Percentiles rank a stretch among this genome's conserved stretches.
phyloP scores from a whole-genome alignment of 2,797 vertebrate species.

The Brachyrhaphis roseni region DNA sequence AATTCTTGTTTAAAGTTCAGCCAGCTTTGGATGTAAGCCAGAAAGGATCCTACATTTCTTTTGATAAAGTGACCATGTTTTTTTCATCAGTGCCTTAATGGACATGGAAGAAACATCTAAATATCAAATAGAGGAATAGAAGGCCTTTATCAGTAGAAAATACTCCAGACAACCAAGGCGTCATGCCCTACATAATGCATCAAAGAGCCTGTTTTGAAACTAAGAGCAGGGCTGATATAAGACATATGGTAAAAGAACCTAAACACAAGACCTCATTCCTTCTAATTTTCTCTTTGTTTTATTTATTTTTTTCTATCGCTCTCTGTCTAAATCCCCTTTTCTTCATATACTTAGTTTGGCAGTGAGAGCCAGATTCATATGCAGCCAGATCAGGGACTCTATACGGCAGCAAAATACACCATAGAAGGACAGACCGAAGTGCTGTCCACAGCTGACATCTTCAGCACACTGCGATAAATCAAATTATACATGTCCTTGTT shows the following conservation, averaged over 20 bases:
- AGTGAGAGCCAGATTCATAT: slow-evolving; percentile 63
- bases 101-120: slow-evolving; percentile 45
- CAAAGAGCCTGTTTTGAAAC: slow-evolving; percentile 30
- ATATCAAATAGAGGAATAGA: slow-evolving; percentile 33
- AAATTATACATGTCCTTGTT: slow-evolving; percentile 19
- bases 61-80: slow-evolving; percentile 41
- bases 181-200: slow-evolving; percentile 20
- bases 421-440: slow-evolving; percentile 36
- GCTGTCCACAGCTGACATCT: slow-evolving; percentile 42
- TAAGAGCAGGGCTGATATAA: slow-evolving; percentile 5
- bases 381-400: slow-evolving; percentile 59
- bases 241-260: slow-evolving; percentile 15
- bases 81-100: slow-evolving; percentile 37
- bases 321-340: slow-evolving; percentile 39
- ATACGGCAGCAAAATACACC: slow-evolving; percentile 61
- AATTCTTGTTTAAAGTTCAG: slow-evolving; percentile 77
- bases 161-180: slow-evolving; percentile 20
- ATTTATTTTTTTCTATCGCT: slow-evolving; percentile 28
- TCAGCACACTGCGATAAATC: slow-evolving; percentile 26
- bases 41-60: slow-evolving; percentile 61
- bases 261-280: slow-evolving; percentile 31
- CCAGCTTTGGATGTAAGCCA: slow-evolving; percentile 62
- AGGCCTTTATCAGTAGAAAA: slow-evolving; percentile 12
- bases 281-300: slow-evolving; percentile 40
- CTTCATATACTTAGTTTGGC: slow-evolving; percentile 41